These are phyloP conservation scores for Caenorhabditis angaria DNA, from an alignment of 2,888 invertebrate genomes.

Conservation along the genomic window DNA sequence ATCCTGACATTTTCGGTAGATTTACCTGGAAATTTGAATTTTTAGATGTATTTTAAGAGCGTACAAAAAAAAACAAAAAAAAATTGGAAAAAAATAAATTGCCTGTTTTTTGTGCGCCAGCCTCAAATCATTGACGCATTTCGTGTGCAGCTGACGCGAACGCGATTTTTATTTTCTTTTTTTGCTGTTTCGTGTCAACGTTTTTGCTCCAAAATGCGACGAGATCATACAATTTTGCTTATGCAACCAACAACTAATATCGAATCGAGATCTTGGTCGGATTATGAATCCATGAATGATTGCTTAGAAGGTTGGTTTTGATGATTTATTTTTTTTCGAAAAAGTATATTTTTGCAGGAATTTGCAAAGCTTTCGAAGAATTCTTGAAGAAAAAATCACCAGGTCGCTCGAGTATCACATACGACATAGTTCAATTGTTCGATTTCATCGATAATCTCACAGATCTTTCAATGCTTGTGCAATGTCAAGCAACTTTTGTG, in stretches of 20 bases:
- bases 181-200: neutral
- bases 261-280: conserved; percentile 95
- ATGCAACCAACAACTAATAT: conserved; percentile 92
- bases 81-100: conserved; percentile 8
- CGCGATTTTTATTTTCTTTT: neutral
- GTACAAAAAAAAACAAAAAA: conserved; percentile 7
- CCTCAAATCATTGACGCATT: conserved; percentile 13
- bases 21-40: neutral
- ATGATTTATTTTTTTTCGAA: neutral
- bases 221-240: conserved; percentile 88
- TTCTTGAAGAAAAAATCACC: conserved; percentile 94
- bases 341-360: conserved; percentile 76
- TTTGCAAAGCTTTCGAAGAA: conserved; percentile 98
- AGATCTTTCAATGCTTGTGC: conserved; percentile 91
- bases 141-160: neutral
- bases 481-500: conserved; percentile 78
- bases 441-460: conserved; percentile 96
- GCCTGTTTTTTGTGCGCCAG: conserved; percentile 8
- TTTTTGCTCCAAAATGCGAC: neutral
- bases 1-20: conserved; percentile 21
- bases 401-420: conserved; percentile 93
- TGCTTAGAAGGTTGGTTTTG: conserved; percentile 58
- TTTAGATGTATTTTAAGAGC: neutral
- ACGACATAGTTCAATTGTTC: conserved; percentile 92
- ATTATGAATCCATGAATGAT: conserved; percentile 88